Base-by-base conservation (phyloP, 2,113 vertebrate species). In the Numenius arquata region DNA sequence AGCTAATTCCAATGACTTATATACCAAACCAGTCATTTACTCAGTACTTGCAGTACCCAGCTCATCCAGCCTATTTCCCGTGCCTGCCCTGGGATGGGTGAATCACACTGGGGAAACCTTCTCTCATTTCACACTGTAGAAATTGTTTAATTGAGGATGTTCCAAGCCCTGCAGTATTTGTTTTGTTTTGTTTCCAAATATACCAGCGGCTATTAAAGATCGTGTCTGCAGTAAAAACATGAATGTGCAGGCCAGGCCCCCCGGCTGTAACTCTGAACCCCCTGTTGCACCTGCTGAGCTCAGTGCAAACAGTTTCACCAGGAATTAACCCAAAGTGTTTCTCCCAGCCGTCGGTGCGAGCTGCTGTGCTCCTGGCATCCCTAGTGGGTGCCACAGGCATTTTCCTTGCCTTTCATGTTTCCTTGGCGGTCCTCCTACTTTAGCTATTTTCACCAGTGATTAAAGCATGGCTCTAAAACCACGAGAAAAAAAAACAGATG, bases 341-440 rank as follows among this genome's bases (percentile, higher is more conserved):
- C 45, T 73, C 34, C 15, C 2, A 52, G 36, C 40, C 30, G n/a
- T 20, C 12, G 8, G 30, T 1, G 1, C 17, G n/a, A 0, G 2
- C 14, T 47, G 50, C 19, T 30, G 19, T 0, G 5, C 15, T 85
- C 62, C 67, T 47, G 56, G 62, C 18, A 58, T 9, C 5, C 1
- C 47, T 22, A 20, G 9, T 18, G 40, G 43, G 15, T 27, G 32
- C 68, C 0, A 4, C 1, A 0, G 72, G 59, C 0, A 0, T 78
- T 93, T 84, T 38, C 68, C 30, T 6, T 8, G 22, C 25, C 53
- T 93, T 92, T 55, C 15, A 2, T 0, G 1, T 74, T 81, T 56
- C 27, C 29, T 53, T 83, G 75, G 62, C 5, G 0, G 47, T 40
- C 34, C 20, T 79, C 12, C 3, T 0, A 2, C 53, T 70, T 27